Conservation (phyloP, 2,113 vertebrate species). For the Prunella himalayana region DNA sequence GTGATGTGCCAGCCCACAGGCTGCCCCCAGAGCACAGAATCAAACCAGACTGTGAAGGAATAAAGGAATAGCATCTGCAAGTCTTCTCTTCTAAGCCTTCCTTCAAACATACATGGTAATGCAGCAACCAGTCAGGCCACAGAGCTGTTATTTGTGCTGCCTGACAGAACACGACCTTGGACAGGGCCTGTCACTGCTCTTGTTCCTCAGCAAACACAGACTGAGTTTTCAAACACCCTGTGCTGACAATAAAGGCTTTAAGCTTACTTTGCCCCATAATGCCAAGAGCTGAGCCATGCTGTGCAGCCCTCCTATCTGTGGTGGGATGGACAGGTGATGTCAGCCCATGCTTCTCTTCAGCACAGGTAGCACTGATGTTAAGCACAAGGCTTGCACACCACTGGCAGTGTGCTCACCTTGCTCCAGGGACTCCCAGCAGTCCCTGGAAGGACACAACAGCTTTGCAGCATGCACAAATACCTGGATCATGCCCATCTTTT, state of each 20-base stretch:
- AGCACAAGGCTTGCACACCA: neutral
- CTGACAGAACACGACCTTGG: neutral
- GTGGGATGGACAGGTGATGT: neutral
- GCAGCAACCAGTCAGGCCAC: fast-evolving
- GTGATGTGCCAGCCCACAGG: neutral
- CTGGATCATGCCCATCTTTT: neutral
- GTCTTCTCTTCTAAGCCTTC: neutral
- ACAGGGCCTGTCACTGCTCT: neutral
- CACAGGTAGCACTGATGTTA: neutral
- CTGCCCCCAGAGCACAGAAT: neutral
- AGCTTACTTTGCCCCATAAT: neutral
- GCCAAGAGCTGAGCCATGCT: neutral
- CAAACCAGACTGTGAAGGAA: neutral
- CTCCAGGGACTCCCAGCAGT: neutral
- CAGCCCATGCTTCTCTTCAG: neutral
- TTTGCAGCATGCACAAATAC: neutral
- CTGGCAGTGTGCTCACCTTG: fast-evolving
- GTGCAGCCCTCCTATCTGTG: neutral
- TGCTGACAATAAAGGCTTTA: neutral
- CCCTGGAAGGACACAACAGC: neutral
- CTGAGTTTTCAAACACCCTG: neutral
- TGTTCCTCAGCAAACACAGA: neutral
- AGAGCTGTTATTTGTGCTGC: neutral
- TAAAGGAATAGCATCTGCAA: fast-evolving
- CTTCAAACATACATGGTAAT: neutral